Percentiles rank a stretch among this genome's conserved stretches.
Conservation (phyloP, 2,888 invertebrate genomes). For the Cosmorhoe ocellata region DNA sequence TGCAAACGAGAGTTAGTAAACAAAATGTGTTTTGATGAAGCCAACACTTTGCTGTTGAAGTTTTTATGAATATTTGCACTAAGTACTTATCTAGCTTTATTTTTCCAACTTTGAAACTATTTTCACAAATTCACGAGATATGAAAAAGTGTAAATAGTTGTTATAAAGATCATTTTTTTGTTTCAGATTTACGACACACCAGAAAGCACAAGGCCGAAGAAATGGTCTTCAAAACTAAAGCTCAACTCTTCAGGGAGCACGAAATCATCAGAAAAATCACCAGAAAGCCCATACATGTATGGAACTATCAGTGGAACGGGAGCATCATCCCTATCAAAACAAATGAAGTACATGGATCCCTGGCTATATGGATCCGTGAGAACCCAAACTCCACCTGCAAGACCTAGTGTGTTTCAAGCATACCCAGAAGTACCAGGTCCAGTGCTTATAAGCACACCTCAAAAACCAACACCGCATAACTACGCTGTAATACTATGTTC, state of each 20-base stretch:
- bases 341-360: slow-evolving; percentile 92
- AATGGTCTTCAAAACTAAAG: slow-evolving; percentile 88
- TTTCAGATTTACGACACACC: slow-evolving; percentile 77
- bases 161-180: slow-evolving; percentile 27
- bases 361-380: slow-evolving; percentile 92
- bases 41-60: slow-evolving; percentile 39
- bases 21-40: slow-evolving; percentile 43
- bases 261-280: slow-evolving; percentile 73
- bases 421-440: slow-evolving; percentile 74
- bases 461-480: slow-evolving; percentile 83
- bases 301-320: slow-evolving; percentile 82
- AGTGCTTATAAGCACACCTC: slow-evolving; percentile 78
- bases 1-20: slow-evolving; percentile 43
- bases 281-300: slow-evolving; percentile 75
- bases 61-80: slow-evolving; percentile 21
- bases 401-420: slow-evolving; percentile 76
- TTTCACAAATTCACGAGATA: not conserved
- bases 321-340: slow-evolving; percentile 88
- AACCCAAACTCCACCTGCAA: slow-evolving; percentile 72
- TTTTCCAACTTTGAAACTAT: slow-evolving; percentile 2
- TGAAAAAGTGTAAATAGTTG: slow-evolving; percentile 5
- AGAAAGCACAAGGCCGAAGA: slow-evolving; percentile 83
- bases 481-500: slow-evolving; percentile 90
- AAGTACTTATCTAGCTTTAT: slow-evolving; percentile 4
- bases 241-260: slow-evolving; percentile 76